Evolutionary conservation across 2,113 vertebrate species (phyloP).

Genomic region (Girardinichthys multiradiatus): DNA sequence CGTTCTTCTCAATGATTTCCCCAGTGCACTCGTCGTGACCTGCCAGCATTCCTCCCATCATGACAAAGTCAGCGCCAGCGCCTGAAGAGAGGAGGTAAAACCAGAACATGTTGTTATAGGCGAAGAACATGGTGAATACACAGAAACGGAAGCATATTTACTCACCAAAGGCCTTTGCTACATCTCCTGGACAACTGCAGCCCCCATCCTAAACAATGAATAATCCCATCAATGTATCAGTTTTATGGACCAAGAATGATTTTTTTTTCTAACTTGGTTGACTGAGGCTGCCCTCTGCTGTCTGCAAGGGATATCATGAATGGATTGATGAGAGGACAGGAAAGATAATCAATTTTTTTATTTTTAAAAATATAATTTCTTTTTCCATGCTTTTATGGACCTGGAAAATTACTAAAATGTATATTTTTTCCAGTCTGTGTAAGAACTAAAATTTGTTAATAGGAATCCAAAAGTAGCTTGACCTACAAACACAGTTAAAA

Average conservation of each 20-base stretch:
- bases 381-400: too few relatives aligned
- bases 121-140: neutral
- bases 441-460: too few relatives aligned
- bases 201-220: slow-evolving; percentile 87
- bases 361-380: too few relatives aligned
- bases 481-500: too few relatives aligned
- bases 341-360: neutral
- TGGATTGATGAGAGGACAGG: too few relatives aligned
- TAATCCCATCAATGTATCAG: neutral
- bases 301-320: neutral
- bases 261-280: neutral
- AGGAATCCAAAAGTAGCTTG: too few relatives aligned
- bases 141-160: neutral
- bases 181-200: slow-evolving; percentile 97
- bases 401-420: too few relatives aligned
- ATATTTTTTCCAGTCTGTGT: too few relatives aligned
- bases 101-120: neutral
- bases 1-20: slow-evolving; percentile 91
- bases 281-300: slow-evolving; percentile 58
- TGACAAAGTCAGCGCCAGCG: slow-evolving; percentile 96
- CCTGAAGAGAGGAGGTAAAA: slow-evolving; percentile 75
- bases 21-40: slow-evolving; percentile 97
- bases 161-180: slow-evolving; percentile 98
- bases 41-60: slow-evolving; percentile 98
- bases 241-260: neutral